Conservation (phyloP, 2,888 invertebrate genomes). For the Macrophya alboannulata region DNA sequence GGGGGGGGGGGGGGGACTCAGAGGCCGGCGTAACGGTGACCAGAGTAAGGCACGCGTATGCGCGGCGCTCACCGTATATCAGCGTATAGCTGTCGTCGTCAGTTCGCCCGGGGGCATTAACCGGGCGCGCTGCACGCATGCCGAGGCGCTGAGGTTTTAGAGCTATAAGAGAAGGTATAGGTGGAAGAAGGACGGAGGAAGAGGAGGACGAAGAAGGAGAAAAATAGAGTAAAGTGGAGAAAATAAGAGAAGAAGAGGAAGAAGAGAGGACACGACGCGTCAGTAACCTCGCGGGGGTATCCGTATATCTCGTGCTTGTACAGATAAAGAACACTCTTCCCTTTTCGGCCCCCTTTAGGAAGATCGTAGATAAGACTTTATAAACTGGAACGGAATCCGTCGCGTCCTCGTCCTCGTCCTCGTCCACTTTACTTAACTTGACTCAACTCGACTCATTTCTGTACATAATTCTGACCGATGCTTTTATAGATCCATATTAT, state of each 20-base stretch:
- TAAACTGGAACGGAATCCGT: not conserved
- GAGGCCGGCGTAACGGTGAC: constrained; percentile 78
- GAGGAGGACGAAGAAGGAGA: not conserved
- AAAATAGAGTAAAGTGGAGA: not conserved
- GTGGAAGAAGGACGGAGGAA: not conserved
- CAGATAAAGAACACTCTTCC: constrained; percentile 25
- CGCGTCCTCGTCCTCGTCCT: not conserved
- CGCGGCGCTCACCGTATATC: constrained; percentile 62
- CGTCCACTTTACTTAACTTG: not conserved
- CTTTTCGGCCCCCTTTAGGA: constrained; percentile 8
- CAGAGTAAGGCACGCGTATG: constrained; percentile 75
- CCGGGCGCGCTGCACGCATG: constrained; percentile 67
- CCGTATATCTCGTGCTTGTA: not conserved
- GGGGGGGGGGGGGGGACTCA: constrained; percentile 42
- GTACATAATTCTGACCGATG: not conserved
- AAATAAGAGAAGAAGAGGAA: not conserved
- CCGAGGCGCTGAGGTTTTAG: not conserved
- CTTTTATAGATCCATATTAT: no score
- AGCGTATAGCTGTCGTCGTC: constrained; percentile 1
- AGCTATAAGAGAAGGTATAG: not conserved
- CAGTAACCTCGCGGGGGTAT: not conserved
- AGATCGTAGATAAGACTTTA: not conserved
- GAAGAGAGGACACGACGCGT: not conserved
- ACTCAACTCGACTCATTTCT: not conserved
- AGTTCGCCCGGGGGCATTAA: constrained; percentile 75